Base-by-base conservation (phyloP, 2,797 vertebrate genomes). In the Tapirus indicus region DNA sequence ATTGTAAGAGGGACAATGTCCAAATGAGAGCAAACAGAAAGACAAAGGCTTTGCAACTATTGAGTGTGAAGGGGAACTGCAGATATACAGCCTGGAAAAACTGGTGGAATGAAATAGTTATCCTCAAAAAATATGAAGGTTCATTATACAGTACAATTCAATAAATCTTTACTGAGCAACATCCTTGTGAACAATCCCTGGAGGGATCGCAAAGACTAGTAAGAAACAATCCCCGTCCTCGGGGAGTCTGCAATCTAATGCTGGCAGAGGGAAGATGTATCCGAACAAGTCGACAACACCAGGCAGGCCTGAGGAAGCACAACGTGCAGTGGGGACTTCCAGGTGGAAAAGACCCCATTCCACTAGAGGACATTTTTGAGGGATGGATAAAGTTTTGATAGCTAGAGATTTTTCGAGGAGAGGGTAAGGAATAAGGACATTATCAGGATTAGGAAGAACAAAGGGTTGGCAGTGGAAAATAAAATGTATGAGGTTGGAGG, bases 281-380 rank as follows among this genome's bases (percentile, higher is more conserved):
- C 49, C 16, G 82, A 54, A 74, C 18, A 56, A 64, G 71, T 35
- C 52, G 58, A 21, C 13, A 52, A 60, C 64, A 49, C 20, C 13
- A 92, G 78, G 35, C 12, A 27, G 25, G 41, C 2, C 1, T 1
- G 2, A 7, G 18, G 78, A 74, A 77, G 49, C 32, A 58, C n/a
- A 14, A 1, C 54, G 25, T 2, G 35, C 7, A 23, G 1, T n/a
- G 1, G 7, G 32, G 35, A 68, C 23, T 10, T 20, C 4, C 0
- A 3, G 11, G 9, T 38, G 14, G 32, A 32, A 35, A 64, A 41
- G 60, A 44, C 4, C 5, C 6, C 13, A 9, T 21, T 83, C 78
- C 68, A 29, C 52, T 1, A 68, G 25, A 64, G n/a, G 18, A 20
- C 7, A 25, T 29, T 83, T 52, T 32, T 21, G 29, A 75, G 35